These are phyloP conservation scores for Calephelis nemesis DNA, from an alignment of 1,140 invertebrate species.

Conservation along the genomic window DNA sequence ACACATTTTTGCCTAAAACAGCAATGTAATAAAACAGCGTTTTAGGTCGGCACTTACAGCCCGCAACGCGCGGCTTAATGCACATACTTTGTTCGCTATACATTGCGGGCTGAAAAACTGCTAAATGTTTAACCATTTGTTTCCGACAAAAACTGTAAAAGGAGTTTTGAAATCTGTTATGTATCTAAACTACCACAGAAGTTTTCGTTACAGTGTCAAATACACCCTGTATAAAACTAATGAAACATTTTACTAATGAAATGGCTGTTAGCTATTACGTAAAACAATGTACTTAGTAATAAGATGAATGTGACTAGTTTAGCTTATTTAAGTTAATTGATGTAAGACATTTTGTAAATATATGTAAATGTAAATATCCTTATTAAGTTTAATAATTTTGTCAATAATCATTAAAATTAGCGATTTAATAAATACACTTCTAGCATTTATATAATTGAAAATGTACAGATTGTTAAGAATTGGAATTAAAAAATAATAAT, in stretches of 20 bases:
- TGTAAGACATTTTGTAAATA: neutral
- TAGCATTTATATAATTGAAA: neutral
- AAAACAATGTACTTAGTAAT: neutral
- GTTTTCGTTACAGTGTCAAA: too few species aligned
- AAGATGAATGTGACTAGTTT: neutral
- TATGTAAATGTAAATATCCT: slow-evolving; percentile 12
- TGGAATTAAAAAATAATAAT: neutral
- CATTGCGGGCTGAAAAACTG: too few species aligned
- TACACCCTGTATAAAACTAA: slow-evolving; percentile 2
- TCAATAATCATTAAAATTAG: neutral
- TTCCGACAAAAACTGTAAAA: too few species aligned
- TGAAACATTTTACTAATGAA: neutral
- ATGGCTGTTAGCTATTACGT: neutral
- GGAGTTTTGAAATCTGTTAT: too few species aligned
- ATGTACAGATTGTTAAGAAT: neutral
- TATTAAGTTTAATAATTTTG: neutral
- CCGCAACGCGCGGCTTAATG: too few species aligned
- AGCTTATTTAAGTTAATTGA: neutral
- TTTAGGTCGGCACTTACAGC: too few species aligned
- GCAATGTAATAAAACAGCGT: too few species aligned
- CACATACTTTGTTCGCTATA: too few species aligned
- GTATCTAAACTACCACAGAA: too few species aligned
- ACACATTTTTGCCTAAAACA: too few species aligned
- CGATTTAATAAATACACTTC: neutral
- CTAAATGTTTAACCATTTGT: too few species aligned